Base-by-base conservation (phyloP, 2,797 vertebrate genomes). In the Allobates femoralis region DNA sequence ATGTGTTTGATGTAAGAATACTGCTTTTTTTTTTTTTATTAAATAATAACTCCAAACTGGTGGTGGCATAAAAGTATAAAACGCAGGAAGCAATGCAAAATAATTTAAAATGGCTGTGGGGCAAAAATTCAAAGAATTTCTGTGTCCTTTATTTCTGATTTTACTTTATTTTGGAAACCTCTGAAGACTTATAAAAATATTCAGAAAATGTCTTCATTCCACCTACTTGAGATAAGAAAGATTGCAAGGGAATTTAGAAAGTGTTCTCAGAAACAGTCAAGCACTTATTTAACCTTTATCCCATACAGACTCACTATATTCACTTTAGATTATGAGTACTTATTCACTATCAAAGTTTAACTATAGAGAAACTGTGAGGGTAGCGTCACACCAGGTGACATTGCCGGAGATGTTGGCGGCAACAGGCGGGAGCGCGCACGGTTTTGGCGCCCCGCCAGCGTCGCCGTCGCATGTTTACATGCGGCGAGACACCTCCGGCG, bases 141-240 rank as follows among this genome's bases (percentile, higher is more conserved):
- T 34, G 16, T 37, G 18, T 69, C 32, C 30, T 69, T 69, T 19
- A 21, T 37, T 12, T 37, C 19, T 34, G 37, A 8, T 73, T 53
- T 5, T 46, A n/a, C n/a, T n/a, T 23, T 0, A 5, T 46, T 73
- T 73, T 4, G 21, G n/a, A 73, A n/a, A 11, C 0, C 18, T 69
- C 32, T 37, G 21, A 41, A 12, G 23, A 4, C n/a, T 21, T 46
- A 50, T 46, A 2, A 26, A 73, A 74, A 15, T 74, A 74, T 46
- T 46, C 41, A 16, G 71, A 26, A 50, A 71, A 74, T 50, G 67
- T n/a, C 18, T 69, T 41, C 23, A 16, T 74, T 11, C 46, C 37
- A 74, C 71, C 71, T 50, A 74, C 71, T 74, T 74, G 23, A 74
- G 71, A 74, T 74, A 50, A 74, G 71, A 74, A 50, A 14, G 71